These are phyloP conservation scores for Halcyon malimbica DNA, from an alignment of 2,113 vertebrate genomes.

Conservation along the genomic window DNA sequence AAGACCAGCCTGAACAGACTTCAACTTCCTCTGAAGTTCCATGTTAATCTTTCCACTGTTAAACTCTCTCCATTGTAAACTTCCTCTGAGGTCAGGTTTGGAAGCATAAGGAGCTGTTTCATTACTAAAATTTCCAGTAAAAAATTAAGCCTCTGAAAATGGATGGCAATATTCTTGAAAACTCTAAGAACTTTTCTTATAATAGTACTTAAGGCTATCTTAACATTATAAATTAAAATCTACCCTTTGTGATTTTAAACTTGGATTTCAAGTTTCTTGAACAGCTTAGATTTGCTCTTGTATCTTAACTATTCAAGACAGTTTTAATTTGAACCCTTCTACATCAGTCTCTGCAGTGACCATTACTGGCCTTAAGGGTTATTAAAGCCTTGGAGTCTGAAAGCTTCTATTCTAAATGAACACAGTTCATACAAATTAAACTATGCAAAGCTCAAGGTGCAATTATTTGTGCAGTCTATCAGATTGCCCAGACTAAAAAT, in stretches of 20 bases:
- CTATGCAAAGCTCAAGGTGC: neutral
- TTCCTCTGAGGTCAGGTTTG: neutral
- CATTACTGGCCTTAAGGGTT: neutral
- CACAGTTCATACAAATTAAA: neutral
- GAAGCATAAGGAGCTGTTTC: neutral
- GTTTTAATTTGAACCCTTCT: neutral
- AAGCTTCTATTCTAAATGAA: neutral
- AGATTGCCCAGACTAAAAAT: neutral
- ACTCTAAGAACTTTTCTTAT: neutral
- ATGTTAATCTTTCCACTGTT: conserved; percentile 2
- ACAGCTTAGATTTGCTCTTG: neutral
- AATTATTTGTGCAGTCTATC: neutral
- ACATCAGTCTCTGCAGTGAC: neutral
- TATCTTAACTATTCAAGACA: neutral
- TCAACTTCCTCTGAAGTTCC: neutral
- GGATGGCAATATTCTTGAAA: neutral
- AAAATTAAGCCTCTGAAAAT: neutral
- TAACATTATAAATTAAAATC: neutral
- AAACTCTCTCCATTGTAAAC: neutral
- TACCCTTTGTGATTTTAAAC: neutral
- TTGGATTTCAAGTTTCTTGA: neutral
- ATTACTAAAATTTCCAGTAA: neutral
- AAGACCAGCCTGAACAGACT: neutral
- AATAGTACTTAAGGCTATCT: neutral
- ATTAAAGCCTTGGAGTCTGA: neutral